Conservation (phyloP, 2,797 vertebrate genomes). For the Cossypha heuglini region DNA sequence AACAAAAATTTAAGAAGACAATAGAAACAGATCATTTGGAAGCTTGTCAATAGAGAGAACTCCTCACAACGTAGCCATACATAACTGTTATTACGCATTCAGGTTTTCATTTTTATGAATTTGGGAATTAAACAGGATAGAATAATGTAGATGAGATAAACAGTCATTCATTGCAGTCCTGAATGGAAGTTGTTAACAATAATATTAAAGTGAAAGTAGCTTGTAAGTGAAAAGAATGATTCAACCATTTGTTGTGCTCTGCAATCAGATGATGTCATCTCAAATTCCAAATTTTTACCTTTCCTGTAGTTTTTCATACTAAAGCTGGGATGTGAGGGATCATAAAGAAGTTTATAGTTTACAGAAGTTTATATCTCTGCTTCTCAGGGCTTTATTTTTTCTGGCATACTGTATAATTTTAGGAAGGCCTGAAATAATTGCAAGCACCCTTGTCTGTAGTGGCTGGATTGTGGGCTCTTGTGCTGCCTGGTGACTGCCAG, state of each 20-base stretch:
- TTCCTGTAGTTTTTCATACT: background rate
- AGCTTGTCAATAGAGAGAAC: background rate
- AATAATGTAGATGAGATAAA: background rate
- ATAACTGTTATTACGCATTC: background rate
- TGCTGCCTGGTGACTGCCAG: background rate
- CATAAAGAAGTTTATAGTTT: background rate
- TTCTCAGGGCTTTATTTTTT: background rate
- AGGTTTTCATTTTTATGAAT: background rate
- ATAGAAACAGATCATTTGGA: background rate
- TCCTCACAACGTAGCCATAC: background rate
- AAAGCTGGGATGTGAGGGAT: background rate
- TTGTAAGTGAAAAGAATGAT: background rate
- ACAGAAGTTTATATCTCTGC: background rate
- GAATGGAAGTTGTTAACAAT: background rate
- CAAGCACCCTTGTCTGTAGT: background rate
- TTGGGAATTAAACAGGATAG: conserved; percentile 1
- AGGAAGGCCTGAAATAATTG: background rate
- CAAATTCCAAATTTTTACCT: background rate
- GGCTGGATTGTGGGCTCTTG: background rate
- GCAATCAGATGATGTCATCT: background rate
- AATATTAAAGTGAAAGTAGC: background rate
- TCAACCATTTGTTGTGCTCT: background rate
- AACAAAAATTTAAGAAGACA: background rate
- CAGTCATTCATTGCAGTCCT: background rate
- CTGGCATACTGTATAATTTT: background rate